These are phyloP conservation scores for Corythucha ciliata DNA, from an alignment of 2,888 invertebrate genomes.

Conservation along the genomic window DNA sequence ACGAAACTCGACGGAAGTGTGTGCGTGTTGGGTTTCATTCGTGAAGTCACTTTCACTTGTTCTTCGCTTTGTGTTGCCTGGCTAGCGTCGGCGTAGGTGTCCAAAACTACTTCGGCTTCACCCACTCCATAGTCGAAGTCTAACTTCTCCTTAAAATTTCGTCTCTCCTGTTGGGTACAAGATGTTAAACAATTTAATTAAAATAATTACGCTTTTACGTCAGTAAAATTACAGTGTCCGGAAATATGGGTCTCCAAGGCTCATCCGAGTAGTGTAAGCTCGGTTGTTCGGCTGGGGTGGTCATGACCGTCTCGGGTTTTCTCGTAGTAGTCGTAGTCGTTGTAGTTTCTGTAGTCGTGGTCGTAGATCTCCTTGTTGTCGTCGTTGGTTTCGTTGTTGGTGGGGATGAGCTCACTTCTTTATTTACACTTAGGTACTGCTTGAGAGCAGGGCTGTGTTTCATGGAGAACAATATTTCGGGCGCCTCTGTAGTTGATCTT, in stretches of 20 bases:
- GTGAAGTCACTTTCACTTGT: background rate
- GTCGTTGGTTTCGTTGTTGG: conserved; percentile 3
- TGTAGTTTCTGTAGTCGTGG: conserved; percentile 13
- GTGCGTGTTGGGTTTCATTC: conserved; percentile 18
- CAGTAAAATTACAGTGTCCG: conserved; percentile 28
- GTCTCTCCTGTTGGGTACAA: conserved; percentile 22
- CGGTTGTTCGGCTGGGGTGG: conserved; percentile 7
- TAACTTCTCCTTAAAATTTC: conserved; percentile 17
- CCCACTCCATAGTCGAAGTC: conserved; percentile 37
- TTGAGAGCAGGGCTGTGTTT: conserved; percentile 26
- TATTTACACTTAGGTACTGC: conserved; percentile 14
- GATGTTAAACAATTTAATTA: too few species aligned
- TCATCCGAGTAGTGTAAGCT: conserved; percentile 26
- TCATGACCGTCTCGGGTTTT: background rate
- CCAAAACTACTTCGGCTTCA: conserved; percentile 41
- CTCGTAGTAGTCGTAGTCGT: conserved; percentile 7
- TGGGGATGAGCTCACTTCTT: background rate
- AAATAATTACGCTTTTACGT: too few species aligned
- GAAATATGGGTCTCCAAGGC: conserved; percentile 32
- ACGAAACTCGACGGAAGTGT: conserved; percentile 12
- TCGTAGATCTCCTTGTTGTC: conserved; percentile 4
- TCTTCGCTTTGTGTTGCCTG: conserved; percentile 1
- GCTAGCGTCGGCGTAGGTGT: conserved; percentile 33
- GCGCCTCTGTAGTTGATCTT: conserved; percentile 16
- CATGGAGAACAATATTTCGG: conserved; percentile 17